Percentiles rank a stretch among this genome's conserved stretches.
phyloP scores from a whole-genome alignment of 2,888 invertebrate genomes.

The Metopia argyrocephala region DNA sequence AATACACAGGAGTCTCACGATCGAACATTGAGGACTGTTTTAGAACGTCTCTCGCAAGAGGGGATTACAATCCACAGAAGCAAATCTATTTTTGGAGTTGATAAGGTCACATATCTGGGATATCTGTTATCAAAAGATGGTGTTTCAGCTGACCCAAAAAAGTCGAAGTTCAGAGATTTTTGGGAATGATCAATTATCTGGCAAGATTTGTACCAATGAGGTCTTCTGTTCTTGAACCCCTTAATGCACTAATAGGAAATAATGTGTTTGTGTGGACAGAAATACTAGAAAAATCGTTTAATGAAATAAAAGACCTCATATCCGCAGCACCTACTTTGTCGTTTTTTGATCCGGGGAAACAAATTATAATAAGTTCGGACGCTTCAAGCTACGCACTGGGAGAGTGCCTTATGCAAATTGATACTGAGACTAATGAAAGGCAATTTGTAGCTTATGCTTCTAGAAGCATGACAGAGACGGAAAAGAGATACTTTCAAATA shows the following conservation, averaged over 20 bases:
- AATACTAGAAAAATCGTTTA: conserved; percentile 21
- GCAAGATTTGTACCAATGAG: conserved; percentile 23
- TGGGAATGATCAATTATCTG: conserved; percentile 45
- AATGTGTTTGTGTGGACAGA: background rate
- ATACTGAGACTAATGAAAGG: background rate
- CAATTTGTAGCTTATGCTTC: conserved; percentile 28
- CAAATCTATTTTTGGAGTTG: conserved; percentile 24
- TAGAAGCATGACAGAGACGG: conserved; percentile 44
- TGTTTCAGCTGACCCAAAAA: conserved; percentile 23
- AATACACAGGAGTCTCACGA: too few relatives aligned
- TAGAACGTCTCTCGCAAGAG: conserved; percentile 3
- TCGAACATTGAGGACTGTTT: background rate
- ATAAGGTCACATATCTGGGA: conserved; percentile 12
- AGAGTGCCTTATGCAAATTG: conserved; percentile 32
- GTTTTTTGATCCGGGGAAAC: conserved; percentile 19
- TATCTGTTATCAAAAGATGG: background rate
- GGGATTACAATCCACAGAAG: conserved; percentile 31
- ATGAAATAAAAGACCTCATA: conserved; percentile 1
- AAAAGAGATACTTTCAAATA: conserved; percentile 19
- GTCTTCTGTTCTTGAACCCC: conserved; percentile 11
- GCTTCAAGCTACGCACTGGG: conserved; percentile 24
- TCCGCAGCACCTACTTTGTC: background rate
- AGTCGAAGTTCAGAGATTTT: conserved; percentile 40
- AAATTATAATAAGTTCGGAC: conserved; percentile 31
- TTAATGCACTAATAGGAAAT: conserved; percentile 8